Base-by-base conservation (phyloP, 2,113 vertebrate genomes). In the Arizona elegans region DNA sequence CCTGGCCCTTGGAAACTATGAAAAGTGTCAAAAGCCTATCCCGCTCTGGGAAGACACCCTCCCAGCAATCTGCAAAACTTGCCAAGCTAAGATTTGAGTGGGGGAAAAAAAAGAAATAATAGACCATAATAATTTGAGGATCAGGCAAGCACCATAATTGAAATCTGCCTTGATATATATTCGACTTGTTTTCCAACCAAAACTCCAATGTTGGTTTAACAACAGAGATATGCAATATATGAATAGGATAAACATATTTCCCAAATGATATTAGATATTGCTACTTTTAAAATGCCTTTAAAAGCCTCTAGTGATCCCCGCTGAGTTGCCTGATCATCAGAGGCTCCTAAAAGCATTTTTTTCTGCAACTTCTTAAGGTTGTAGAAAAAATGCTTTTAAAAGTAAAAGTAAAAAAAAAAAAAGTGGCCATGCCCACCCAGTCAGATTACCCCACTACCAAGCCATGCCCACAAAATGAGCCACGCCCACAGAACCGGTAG, bases 51-150 rank as follows among this genome's bases (percentile, higher is more conserved):
- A 5, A 59, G 29, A 86, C 29, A 90, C 12, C 33, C 52, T 58
- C 62, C 88, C 54, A 86, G 33, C 11, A 3, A 53, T 10, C 55
- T 43, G 52, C 19, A 88, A 55, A 75, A 38, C 55, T 21, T 29
- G 33, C 75, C 59, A 65, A 19, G 15, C 17, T 43, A 50, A 52
- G 13, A 10, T 8, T 85, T 86, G 43, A 93, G 33, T 1, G 10
- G 8, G 9, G 3, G 9, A 10, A 0, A 17, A 2, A 17, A 2
- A 3, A 43, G 43, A 24, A 24, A 11, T 8, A 38, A 43, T 5
- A 43, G 21, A 26, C 75, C 24, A 54, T 89, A 88, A 5, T 17
- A 10, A 19, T 43, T 59, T 26, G 33, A 88, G 53, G 56, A n/a
- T 33, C 56, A 85, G 52, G 85, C 29, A 29, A 81, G 47, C n/a